Percentiles rank a stretch among this genome's conserved stretches.
Conservation (phyloP, 92 coral and sea anemone species). For the Paramuricea clavata region DNA sequence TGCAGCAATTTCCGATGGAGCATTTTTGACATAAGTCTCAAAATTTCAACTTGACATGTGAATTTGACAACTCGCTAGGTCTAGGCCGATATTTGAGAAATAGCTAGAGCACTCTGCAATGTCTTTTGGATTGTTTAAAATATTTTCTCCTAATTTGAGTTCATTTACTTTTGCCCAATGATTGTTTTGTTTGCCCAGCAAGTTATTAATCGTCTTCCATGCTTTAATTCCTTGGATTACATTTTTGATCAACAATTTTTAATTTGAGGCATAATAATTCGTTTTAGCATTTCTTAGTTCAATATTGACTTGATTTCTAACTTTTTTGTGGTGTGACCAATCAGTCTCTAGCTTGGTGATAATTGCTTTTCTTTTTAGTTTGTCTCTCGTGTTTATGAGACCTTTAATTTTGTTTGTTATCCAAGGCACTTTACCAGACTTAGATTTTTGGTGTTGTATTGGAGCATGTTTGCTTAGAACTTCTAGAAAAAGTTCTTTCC, state of each 20-base stretch:
- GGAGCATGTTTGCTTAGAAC: too few species aligned
- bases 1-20: background rate
- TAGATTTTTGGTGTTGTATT: too few species aligned
- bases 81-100: background rate
- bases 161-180: background rate
- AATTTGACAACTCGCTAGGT: background rate
- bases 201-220: background rate
- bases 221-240: background rate
- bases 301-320: background rate
- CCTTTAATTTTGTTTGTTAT: too few species aligned
- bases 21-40: background rate
- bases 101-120: background rate
- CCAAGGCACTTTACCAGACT: too few species aligned
- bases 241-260: background rate
- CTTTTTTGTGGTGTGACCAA: background rate
- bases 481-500: too few species aligned
- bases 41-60: background rate
- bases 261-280: background rate
- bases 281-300: background rate
- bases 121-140: background rate
- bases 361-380: conserved; percentile 8
- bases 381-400: background rate
- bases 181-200: background rate
- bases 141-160: too few species aligned
- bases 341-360: background rate